Conservation (phyloP, 2,888 invertebrate genomes). For the Pardosa pseudoannulata region DNA sequence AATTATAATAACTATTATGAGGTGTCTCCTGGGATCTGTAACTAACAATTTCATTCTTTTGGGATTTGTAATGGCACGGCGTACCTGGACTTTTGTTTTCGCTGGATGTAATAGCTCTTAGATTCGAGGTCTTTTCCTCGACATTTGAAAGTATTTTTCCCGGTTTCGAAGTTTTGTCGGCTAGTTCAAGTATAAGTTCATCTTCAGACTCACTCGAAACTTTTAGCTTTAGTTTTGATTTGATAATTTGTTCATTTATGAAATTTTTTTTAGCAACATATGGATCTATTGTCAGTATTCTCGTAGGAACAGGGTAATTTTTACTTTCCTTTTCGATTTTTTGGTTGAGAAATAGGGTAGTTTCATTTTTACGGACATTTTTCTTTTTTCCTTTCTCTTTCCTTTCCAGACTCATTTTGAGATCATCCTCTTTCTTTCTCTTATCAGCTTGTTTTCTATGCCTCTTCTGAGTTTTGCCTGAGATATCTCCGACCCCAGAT, state of each 20-base stretch:
- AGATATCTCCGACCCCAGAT: neutral
- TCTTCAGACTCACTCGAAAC: neutral
- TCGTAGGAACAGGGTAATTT: neutral
- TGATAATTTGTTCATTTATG: neutral
- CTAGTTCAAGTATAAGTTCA: neutral
- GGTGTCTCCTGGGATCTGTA: neutral
- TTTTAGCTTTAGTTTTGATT: neutral
- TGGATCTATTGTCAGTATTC: neutral
- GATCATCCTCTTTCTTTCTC: neutral
- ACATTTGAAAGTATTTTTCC: too few relatives aligned
- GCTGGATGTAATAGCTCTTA: too few relatives aligned
- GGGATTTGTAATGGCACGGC: neutral
- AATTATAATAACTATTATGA: neutral
- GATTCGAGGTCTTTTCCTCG: too few relatives aligned
- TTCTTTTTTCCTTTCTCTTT: neutral
- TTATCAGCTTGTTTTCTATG: neutral
- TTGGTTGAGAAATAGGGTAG: too few relatives aligned
- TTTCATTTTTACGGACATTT: neutral
- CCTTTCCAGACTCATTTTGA: neutral
- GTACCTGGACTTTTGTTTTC: neutral
- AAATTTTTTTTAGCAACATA: neutral
- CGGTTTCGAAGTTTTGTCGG: too few relatives aligned
- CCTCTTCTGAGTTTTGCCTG: neutral
- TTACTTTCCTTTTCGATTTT: too few relatives aligned
- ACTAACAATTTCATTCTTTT: neutral